Conservation (phyloP, 30 jellyfish, hydroid and myxozoan genomes). For the Mastigias papua region DNA sequence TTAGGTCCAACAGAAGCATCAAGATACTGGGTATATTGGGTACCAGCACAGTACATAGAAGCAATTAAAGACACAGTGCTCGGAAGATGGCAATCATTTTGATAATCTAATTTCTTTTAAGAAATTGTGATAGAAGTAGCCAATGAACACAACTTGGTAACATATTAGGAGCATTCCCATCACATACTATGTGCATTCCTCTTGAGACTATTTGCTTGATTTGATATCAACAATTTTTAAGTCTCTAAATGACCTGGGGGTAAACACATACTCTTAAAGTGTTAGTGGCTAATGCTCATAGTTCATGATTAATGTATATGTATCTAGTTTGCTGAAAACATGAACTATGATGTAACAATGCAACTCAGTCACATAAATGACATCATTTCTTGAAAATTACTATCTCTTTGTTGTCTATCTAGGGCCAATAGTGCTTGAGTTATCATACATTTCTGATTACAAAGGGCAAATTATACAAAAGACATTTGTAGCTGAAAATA, state of each 20-base stretch:
- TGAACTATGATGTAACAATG: neutral
- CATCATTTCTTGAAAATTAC: neutral
- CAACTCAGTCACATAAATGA: neutral
- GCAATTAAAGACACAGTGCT: conserved; percentile 91
- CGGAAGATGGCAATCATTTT: conserved; percentile 95
- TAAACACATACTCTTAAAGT: too few species aligned
- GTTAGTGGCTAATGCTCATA: neutral
- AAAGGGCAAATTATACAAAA: too few species aligned
- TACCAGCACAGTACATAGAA: conserved; percentile 97
- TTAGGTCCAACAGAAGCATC: conserved; percentile 98
- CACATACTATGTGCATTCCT: too few species aligned
- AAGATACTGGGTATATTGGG: conserved; percentile 97
- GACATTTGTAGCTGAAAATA: too few species aligned
- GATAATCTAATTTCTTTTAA: neutral
- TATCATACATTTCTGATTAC: too few species aligned
- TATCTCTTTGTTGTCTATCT: neutral
- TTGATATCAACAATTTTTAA: too few species aligned
- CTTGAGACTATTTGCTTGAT: too few species aligned
- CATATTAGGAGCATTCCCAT: too few species aligned
- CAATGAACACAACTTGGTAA: neutral
- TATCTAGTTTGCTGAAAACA: neutral
- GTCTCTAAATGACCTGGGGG: too few species aligned
- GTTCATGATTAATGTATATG: neutral
- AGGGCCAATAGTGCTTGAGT: neutral
- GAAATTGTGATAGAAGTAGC: neutral